These are phyloP conservation scores for Arctia plantaginis DNA, from an alignment of 2,888 invertebrate genomes.

Conservation along the genomic window DNA sequence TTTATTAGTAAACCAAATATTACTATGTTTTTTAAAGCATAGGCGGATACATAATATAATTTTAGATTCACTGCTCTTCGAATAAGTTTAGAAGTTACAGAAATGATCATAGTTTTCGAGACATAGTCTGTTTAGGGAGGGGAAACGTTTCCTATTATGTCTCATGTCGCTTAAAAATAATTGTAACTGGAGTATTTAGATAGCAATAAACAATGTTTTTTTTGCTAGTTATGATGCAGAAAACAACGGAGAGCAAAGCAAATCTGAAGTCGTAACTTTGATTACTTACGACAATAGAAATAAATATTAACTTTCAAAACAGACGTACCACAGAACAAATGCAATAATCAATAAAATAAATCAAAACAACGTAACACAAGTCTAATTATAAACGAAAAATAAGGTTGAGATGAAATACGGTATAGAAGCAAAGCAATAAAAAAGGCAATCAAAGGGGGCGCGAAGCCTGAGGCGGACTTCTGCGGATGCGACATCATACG, in stretches of 20 bases:
- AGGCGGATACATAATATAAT: background rate
- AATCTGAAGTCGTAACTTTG: background rate
- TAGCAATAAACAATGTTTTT: background rate
- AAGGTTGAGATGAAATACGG: conserved; percentile 54
- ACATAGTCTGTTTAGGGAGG: background rate
- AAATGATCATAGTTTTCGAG: background rate
- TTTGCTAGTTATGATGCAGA: background rate
- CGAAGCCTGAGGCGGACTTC: conserved; percentile 52
- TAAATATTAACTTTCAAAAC: background rate
- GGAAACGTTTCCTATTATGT: background rate
- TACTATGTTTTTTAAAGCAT: background rate
- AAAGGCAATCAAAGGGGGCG: conserved; percentile 66
- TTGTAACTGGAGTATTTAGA: background rate
- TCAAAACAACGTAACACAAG: conserved; percentile 28
- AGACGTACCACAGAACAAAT: background rate
- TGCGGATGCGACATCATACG: conserved; percentile 59
- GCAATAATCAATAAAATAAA: conserved; percentile 34
- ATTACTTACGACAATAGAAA: background rate
- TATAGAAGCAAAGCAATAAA: conserved; percentile 65
- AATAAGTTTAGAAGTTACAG: background rate
- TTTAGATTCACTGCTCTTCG: background rate
- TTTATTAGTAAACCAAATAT: background rate
- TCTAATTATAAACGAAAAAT: conserved; percentile 45
- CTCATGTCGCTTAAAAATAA: background rate
- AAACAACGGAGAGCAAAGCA: background rate